These are phyloP conservation scores for Macrophya annulata DNA, from an alignment of 2,888 invertebrate species.

Conservation along the genomic window DNA sequence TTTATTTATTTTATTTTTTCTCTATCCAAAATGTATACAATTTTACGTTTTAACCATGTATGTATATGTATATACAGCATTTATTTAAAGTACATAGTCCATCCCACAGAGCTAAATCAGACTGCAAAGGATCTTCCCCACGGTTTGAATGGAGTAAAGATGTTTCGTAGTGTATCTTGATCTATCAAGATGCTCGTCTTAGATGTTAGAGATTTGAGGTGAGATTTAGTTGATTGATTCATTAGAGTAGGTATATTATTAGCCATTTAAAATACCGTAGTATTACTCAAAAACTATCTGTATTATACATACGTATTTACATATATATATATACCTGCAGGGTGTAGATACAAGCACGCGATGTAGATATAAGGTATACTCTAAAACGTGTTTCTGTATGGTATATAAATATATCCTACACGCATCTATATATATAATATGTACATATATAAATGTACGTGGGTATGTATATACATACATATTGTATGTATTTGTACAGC, in stretches of 20 bases:
- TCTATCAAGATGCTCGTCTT: slow-evolving; percentile 16
- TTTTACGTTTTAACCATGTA: background rate
- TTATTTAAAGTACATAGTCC: background rate
- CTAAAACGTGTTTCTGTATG: no score
- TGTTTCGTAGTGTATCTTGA: background rate
- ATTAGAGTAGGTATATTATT: no score
- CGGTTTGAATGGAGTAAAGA: background rate
- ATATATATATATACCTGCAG: no score
- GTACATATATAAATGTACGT: slow-evolving; percentile 34
- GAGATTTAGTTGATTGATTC: slow-evolving; percentile 30
- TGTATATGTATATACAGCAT: background rate
- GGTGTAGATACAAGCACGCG: no score
- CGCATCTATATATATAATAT: no score
- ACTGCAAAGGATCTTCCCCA: background rate
- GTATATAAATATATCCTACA: no score
- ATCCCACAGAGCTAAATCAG: background rate
- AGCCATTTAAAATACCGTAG: no score
- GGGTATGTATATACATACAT: background rate
- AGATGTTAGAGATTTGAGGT: slow-evolving; percentile 32
- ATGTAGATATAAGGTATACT: no score
- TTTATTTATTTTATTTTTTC: background rate
- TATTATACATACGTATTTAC: no score
- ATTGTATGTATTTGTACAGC: slow-evolving; percentile 60
- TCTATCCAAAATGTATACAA: background rate
- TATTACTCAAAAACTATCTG: no score